Evolutionary conservation across 2,797 vertebrate species (phyloP).

Genomic region (Avahi laniger): DNA sequence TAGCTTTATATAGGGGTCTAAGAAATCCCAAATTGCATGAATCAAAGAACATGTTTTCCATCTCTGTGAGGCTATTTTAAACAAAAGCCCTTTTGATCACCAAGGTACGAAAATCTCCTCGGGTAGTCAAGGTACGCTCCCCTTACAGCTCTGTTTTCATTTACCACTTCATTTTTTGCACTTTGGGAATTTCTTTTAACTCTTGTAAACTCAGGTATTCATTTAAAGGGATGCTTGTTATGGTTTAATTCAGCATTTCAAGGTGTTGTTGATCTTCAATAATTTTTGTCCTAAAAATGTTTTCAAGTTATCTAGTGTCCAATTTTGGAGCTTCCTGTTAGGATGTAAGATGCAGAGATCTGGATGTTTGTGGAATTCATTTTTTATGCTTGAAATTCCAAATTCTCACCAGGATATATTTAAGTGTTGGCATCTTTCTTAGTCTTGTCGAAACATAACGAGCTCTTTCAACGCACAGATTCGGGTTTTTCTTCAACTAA

Average conservation of each 20-base stretch:
- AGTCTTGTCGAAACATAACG: conserved; percentile 25
- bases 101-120: conserved; percentile 16
- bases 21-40: background rate
- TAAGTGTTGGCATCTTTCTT: background rate
- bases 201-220: conserved; percentile 23
- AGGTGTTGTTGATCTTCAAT: background rate
- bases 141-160: background rate
- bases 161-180: background rate
- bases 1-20: background rate
- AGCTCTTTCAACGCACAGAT: background rate
- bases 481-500: conserved; percentile 14
- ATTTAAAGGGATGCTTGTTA: background rate
- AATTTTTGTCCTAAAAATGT: background rate
- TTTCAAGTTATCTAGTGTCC: background rate
- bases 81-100: background rate
- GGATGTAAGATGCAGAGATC: background rate
- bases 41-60: background rate
- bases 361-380: background rate
- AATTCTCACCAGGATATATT: background rate
- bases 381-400: conserved; percentile 42
- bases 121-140: background rate
- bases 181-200: background rate
- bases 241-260: conserved; percentile 30
- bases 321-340: background rate
- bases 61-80: background rate